phyloP scores from a whole-genome alignment of 92 coral and sea anemone species.

The Chrysogorgia sp. region DNA sequence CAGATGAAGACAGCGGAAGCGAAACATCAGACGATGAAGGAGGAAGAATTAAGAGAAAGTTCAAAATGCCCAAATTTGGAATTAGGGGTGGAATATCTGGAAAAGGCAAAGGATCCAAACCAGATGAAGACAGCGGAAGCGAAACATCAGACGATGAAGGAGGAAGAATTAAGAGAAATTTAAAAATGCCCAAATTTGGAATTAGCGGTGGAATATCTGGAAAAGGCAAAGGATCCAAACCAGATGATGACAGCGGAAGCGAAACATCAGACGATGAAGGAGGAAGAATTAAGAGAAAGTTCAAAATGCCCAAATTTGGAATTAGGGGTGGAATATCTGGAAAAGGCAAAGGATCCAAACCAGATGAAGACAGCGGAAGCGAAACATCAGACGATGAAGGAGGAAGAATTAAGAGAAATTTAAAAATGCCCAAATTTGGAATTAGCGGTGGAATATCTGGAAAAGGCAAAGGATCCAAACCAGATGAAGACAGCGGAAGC shows the following conservation, averaged over 20 bases:
- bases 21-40: slow-evolving; percentile 36
- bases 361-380: slow-evolving; percentile 9
- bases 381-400: slow-evolving; percentile 36
- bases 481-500: slow-evolving; percentile 17
- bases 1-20: slow-evolving; percentile 14
- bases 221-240: background rate
- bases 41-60: slow-evolving; percentile 22
- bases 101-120: background rate
- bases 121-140: background rate
- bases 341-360: no score
- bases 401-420: slow-evolving; percentile 12
- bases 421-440: slow-evolving; percentile 29
- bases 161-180: slow-evolving; percentile 25
- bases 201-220: slow-evolving; percentile 1
- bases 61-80: background rate
- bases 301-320: background rate
- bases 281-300: background rate
- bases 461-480: no score
- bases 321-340: background rate
- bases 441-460: slow-evolving; percentile 10
- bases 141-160: slow-evolving; percentile 6
- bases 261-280: slow-evolving; percentile 10
- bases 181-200: slow-evolving; percentile 1
- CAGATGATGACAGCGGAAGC: slow-evolving; percentile 28
- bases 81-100: background rate